These are phyloP conservation scores for Drosophila tripunctata DNA, from an alignment of 2,888 invertebrate species.

Conservation along the genomic window DNA sequence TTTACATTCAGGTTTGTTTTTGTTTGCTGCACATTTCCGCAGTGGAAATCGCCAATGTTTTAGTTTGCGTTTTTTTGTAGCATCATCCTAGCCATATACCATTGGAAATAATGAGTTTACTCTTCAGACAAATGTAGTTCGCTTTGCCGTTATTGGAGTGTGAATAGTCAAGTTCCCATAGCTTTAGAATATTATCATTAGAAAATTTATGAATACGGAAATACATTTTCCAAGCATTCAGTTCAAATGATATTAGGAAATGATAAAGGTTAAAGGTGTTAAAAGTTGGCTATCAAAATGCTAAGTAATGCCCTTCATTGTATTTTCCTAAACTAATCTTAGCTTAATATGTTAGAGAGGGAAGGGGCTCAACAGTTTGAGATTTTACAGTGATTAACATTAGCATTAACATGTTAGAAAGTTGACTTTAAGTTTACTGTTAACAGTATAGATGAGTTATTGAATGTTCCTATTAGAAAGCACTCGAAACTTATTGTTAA, in stretches of 20 bases:
- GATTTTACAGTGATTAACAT: constrained; percentile 1
- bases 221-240: background rate
- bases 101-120: constrained; percentile 42
- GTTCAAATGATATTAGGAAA: constrained; percentile 14
- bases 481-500: constrained; percentile 14
- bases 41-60: constrained; percentile 30
- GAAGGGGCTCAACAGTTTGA: too few species aligned
- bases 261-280: constrained; percentile 24
- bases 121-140: constrained; percentile 37
- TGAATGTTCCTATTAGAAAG: constrained; percentile 4
- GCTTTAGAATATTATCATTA: background rate
- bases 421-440: background rate
- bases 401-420: background rate
- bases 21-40: constrained; percentile 37
- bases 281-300: background rate
- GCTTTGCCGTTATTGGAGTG: constrained; percentile 19
- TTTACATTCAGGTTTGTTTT: constrained; percentile 11
- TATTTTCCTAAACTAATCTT: background rate
- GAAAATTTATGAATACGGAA: background rate
- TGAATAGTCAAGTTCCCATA: constrained; percentile 32
- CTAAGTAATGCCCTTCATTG: background rate
- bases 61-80: constrained; percentile 4
- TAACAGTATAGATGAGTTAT: background rate
- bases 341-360: background rate
- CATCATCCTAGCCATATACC: constrained; percentile 29